Evolutionary conservation across 2,888 invertebrate species (phyloP).

Genomic region (Microplitis manilae): DNA sequence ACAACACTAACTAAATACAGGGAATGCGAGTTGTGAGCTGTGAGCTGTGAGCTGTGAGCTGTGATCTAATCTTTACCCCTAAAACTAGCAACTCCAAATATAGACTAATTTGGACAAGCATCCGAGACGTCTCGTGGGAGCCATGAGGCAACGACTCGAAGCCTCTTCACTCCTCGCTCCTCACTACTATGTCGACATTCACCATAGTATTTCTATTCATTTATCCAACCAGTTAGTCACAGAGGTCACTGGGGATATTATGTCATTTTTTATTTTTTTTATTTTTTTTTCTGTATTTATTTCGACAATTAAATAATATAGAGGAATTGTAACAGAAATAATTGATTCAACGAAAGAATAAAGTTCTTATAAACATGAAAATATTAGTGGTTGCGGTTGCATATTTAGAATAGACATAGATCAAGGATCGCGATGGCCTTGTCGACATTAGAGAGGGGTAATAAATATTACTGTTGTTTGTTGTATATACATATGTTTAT

Average conservation of each 20-base stretch:
- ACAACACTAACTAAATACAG: not conserved
- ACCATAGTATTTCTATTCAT: constrained; percentile 58
- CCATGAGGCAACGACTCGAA: constrained; percentile 59
- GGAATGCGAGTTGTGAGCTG: constrained; percentile 5
- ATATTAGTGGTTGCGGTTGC: constrained; percentile 11
- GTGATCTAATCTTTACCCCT: constrained; percentile 1
- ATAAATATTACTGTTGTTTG: constrained; percentile 56
- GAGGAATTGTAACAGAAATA: not conserved
- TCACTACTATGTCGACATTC: constrained; percentile 54
- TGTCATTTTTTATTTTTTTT: constrained; percentile 62
- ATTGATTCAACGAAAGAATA: not conserved
- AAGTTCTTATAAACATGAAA: not conserved
- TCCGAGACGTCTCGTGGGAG: constrained; percentile 61
- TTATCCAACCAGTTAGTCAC: constrained; percentile 54
- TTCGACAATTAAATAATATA: not conserved
- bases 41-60: constrained; percentile 18
- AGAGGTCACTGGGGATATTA: constrained; percentile 58
- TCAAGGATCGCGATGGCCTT: constrained; percentile 50
- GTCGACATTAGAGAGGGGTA: constrained; percentile 50
- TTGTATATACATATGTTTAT: not conserved
- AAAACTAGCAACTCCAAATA: constrained; percentile 55
- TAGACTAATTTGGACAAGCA: constrained; percentile 66
- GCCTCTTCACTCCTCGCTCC: constrained; percentile 33
- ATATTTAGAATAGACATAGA: constrained; percentile 53
- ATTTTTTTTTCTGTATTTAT: constrained; percentile 3